Percentiles rank a stretch among this genome's conserved stretches.
Evolutionary conservation across 2,888 invertebrate species (phyloP).

Genomic region (Neocrepidodera transversa): DNA sequence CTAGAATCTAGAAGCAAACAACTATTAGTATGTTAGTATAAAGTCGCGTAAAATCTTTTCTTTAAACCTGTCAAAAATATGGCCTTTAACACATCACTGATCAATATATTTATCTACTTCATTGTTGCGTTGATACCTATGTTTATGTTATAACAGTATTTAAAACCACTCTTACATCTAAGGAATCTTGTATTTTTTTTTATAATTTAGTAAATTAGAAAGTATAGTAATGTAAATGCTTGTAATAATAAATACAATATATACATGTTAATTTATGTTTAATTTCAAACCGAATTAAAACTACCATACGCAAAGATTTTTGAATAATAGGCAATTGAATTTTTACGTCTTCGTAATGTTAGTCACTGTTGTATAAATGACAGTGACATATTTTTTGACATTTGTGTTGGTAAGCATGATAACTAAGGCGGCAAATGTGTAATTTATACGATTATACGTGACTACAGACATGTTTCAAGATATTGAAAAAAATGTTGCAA

Average conservation of each 20-base stretch:
- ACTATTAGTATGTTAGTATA: too few species aligned
- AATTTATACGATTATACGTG: slow-evolving; percentile 17
- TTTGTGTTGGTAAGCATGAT: slow-evolving; percentile 1
- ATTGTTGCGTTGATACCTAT: neutral
- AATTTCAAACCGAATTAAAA: neutral
- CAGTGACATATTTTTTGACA: neutral
- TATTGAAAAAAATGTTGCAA: neutral
- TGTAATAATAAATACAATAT: neutral
- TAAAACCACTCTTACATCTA: neutral
- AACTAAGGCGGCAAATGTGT: slow-evolving; percentile 18
- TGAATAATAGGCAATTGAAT: neutral
- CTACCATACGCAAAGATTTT: too few species aligned
- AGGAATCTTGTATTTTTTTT: neutral
- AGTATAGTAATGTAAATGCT: neutral
- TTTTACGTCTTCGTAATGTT: neutral
- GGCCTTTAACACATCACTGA: neutral
- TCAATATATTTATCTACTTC: neutral
- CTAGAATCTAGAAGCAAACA: too few species aligned
- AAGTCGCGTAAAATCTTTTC: too few species aligned
- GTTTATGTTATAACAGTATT: neutral
- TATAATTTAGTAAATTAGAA: too few species aligned
- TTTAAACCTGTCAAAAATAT: too few species aligned
- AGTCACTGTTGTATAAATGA: neutral
- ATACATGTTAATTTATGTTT: neutral
- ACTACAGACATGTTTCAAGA: slow-evolving; percentile 11